Percentiles rank a stretch among this genome's conserved stretches.
Evolutionary conservation across 2,113 vertebrate genomes (phyloP).

Genomic region (Nannobrachium achirus): DNA sequence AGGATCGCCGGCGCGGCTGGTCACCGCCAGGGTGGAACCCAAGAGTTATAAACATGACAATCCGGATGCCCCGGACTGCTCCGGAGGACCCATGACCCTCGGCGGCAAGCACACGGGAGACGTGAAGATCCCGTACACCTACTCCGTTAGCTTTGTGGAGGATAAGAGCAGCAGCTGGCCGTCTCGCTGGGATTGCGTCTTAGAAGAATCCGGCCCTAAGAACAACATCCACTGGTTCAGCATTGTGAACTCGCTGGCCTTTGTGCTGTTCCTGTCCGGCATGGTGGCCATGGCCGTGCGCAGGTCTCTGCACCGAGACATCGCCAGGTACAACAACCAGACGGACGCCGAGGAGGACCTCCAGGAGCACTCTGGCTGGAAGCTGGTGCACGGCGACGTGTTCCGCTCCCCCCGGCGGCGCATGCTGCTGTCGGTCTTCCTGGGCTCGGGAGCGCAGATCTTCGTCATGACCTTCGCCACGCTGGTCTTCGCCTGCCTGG

Average conservation of each 20-base stretch:
- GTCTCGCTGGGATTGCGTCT: too few species aligned
- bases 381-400: conserved; percentile 90
- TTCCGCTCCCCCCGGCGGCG: conserved; percentile 89
- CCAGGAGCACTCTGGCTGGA: conserved; percentile 94
- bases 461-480: conserved; percentile 94
- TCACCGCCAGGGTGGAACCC: too few species aligned
- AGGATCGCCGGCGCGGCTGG: too few species aligned
- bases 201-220: too few species aligned
- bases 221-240: conserved; percentile 51
- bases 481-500: conserved; percentile 88
- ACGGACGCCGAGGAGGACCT: conserved; percentile 90
- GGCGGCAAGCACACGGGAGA: too few species aligned
- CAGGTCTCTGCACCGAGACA: conserved; percentile 89
- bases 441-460: conserved; percentile 89
- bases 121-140: too few species aligned
- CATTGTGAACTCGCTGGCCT: conserved; percentile 93
- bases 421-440: conserved; percentile 88
- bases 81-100: too few species aligned
- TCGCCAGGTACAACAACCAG: conserved; percentile 91
- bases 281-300: conserved; percentile 93
- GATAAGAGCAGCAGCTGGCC: too few species aligned
- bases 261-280: conserved; percentile 90
- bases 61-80: too few species aligned
- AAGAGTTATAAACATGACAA: too few species aligned
- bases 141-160: too few species aligned